phyloP scores from a whole-genome alignment of 2,888 invertebrate species.

The Apodemia zela region DNA sequence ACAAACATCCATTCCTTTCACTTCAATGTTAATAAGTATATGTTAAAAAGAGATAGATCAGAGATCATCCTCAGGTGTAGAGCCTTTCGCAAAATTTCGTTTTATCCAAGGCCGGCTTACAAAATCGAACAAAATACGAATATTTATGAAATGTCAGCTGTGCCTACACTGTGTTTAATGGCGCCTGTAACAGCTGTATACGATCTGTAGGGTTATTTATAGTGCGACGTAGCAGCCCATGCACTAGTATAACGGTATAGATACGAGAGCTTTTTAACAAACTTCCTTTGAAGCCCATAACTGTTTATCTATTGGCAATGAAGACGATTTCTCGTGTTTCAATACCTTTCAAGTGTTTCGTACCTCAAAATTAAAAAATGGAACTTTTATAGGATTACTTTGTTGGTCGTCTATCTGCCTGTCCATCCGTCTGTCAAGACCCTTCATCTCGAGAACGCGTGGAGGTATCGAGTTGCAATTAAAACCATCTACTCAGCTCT shows the following conservation, averaged over 20 bases:
- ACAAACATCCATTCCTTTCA: slow-evolving; percentile 48
- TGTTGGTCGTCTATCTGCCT: no score
- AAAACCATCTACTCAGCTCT: no score
- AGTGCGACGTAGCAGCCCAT: slow-evolving; percentile 29
- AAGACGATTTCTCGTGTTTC: no score
- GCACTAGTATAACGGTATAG: slow-evolving; percentile 17
- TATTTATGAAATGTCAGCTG: slow-evolving; percentile 54
- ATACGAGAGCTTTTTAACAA: slow-evolving; percentile 7
- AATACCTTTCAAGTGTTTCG: no score
- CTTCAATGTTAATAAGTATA: slow-evolving; percentile 38
- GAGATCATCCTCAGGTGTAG: slow-evolving; percentile 43
- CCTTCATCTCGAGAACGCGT: no score
- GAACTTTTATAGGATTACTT: no score
- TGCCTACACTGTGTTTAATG: slow-evolving; percentile 43
- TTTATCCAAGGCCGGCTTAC: slow-evolving; percentile 64
- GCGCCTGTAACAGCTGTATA: slow-evolving; percentile 38
- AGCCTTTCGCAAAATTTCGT: slow-evolving; percentile 57
- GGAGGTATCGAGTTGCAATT: no score
- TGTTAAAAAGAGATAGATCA: slow-evolving; percentile 45
- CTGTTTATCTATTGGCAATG: not conserved
- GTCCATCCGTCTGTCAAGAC: no score
- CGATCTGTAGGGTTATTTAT: slow-evolving; percentile 42
- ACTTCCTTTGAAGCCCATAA: not conserved
- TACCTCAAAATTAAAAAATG: no score
- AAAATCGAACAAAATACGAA: slow-evolving; percentile 45